A percentile compares a stretch with the other conserved stretches of the same genome.
Conservation (phyloP, 2,888 invertebrate genomes). For the Cactoblastis cactorum region DNA sequence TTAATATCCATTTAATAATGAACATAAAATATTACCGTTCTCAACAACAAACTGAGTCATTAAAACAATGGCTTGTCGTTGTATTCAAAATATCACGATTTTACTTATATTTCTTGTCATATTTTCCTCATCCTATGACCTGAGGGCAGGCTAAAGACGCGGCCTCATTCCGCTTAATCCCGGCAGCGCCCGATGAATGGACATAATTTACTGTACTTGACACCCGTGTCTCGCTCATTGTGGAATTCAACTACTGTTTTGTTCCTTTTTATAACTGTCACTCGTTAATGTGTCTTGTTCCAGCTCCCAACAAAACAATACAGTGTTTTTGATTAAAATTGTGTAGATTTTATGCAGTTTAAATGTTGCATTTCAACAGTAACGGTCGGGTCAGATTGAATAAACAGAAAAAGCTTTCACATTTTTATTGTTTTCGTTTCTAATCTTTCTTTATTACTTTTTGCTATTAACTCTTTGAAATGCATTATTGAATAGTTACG, state of each 20-base stretch:
- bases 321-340: slow-evolving; percentile 8
- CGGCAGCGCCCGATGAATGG: slow-evolving; percentile 66
- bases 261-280: slow-evolving; percentile 64
- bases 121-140: neutral
- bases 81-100: no score
- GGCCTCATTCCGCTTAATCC: slow-evolving; percentile 72
- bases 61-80: no score
- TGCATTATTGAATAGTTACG: no score
- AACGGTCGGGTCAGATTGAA: neutral
- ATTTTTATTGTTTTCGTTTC: no score
- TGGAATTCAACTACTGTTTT: slow-evolving; percentile 54
- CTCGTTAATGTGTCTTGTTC: slow-evolving; percentile 32
- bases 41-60: no score
- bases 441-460: no score
- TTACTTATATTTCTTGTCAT: no score
- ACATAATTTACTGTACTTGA: slow-evolving; percentile 78
- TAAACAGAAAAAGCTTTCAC: no score
- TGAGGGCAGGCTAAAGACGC: slow-evolving; percentile 48
- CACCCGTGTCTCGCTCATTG: slow-evolving; percentile 68
- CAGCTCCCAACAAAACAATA: neutral
- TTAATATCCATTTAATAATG: no score
- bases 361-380: neutral
- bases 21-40: no score
- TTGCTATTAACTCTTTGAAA: no score
- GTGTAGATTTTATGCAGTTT: slow-evolving; percentile 3